These are phyloP conservation scores for Poeciliopsis turrubarensis DNA, from an alignment of 2,113 vertebrate genomes.

Conservation along the genomic window DNA sequence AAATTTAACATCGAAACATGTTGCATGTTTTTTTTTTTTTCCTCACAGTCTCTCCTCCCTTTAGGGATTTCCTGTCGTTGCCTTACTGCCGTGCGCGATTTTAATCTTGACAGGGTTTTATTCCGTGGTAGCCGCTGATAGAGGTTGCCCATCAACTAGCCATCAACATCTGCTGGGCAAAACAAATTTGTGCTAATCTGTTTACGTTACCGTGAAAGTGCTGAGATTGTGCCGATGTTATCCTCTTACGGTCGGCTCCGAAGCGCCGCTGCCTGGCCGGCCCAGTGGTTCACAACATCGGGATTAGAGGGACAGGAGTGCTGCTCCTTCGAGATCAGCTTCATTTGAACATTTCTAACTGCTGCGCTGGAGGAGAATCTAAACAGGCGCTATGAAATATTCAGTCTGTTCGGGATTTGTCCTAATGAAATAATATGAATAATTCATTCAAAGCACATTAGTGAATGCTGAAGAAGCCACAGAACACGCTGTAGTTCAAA, in stretches of 20 bases:
- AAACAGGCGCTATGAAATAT: constrained; percentile 16
- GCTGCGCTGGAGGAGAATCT: neutral
- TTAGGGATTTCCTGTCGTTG: neutral
- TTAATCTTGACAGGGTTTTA: neutral
- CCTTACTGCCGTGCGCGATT: neutral
- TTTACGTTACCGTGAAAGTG: neutral
- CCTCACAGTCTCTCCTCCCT: neutral
- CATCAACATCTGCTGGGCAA: neutral
- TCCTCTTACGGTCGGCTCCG: neutral
- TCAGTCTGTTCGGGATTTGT: constrained; percentile 11
- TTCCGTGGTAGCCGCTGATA: neutral
- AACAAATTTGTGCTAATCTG: neutral
- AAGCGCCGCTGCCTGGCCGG: neutral
- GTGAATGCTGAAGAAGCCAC: neutral
- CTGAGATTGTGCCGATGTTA: neutral
- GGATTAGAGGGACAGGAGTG: neutral
- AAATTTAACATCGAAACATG: neutral
- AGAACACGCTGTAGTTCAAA: neutral
- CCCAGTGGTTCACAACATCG: neutral
- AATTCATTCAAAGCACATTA: neutral
- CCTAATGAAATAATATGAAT: constrained; percentile 13
- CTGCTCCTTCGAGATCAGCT: neutral
- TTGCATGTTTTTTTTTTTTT: no score
- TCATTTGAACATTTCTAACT: neutral
- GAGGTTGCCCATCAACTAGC: no score